Base-by-base conservation (phyloP, 2,797 vertebrate species). In the Halcyon smyrnensis region DNA sequence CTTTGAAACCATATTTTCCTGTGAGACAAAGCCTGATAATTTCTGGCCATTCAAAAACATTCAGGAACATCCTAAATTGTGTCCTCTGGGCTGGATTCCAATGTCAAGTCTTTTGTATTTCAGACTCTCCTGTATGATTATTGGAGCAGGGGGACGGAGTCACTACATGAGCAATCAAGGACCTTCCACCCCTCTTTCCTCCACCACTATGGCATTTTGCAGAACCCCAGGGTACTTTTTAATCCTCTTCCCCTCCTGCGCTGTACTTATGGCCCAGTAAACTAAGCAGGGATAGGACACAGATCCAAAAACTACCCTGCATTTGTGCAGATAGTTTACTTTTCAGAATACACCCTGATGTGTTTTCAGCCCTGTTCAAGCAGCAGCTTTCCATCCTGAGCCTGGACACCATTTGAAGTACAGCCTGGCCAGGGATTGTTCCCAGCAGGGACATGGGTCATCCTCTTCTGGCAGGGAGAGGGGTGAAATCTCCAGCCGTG, bases 1-100 rank as follows among this genome's bases (percentile, higher is more conserved):
- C 46, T 93, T 76, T 0, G 0, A 93, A 92, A 87, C 23, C 16
- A 0, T 36, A 9, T 79, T 84, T 96, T 45, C 80, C 87, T 37
- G 25, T 36, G 51, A 89, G 78, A 93, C 71, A 84, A 93, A 92
- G 37, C 67, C 86, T 56, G 56, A 28, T 79, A 41, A 95, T 94
- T 96, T 92, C 86, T 83, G 78, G 36, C 56, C 64, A 36, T 89
- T 92, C 68, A 83, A 53, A 92, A 95, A 59, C 81, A 46, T 87
- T 59, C 56, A 57, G 70, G 39, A 90, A 11, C 78, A 80, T 90
- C 89, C 85, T 59, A 69, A 96, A 94, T 67, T 84, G 69, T 90
- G 79, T 92, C 85, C 76, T 93, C 79, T 73, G 89, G 79, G 89
- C 73, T 76, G 54, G 85, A 76, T 86, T 91, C 69, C 89, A 73